phyloP scores from a whole-genome alignment of 2,113 vertebrate genomes.

The Atractosteus spatula region DNA sequence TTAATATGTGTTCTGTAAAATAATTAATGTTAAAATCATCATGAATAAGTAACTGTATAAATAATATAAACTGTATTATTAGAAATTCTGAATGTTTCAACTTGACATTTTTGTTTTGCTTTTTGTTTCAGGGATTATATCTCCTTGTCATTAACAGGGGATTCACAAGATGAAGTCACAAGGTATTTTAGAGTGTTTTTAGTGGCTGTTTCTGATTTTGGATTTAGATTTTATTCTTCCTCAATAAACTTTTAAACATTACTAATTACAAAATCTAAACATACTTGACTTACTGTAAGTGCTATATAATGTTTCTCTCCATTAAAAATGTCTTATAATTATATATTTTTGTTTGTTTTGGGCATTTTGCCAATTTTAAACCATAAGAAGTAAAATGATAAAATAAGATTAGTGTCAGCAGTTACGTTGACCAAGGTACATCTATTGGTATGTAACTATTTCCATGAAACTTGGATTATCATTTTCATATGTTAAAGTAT shows the following conservation, averaged over 20 bases:
- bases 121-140: conserved; percentile 3
- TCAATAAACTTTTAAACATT: background rate
- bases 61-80: too few species aligned
- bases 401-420: background rate
- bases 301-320: too few species aligned
- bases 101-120: background rate
- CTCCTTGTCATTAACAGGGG: background rate
- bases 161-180: background rate
- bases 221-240: background rate
- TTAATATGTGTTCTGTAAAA: too few species aligned
- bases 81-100: background rate
- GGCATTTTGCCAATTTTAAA: conserved; percentile 2
- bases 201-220: background rate
- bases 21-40: too few species aligned
- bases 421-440: conserved; percentile 3
- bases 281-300: too few species aligned
- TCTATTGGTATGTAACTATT: background rate
- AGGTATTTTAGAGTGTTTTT: background rate
- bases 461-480: too few species aligned
- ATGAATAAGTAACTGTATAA: too few species aligned
- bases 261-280: too few species aligned
- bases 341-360: background rate
- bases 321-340: background rate
- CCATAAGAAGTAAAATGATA: conserved; percentile 1
- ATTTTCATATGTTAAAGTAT: too few species aligned